A percentile compares a stretch with the other conserved stretches of the same genome.
Evolutionary conservation across 1,140 invertebrate genomes (phyloP).

Genomic region (Leguminivora glycinivorella): DNA sequence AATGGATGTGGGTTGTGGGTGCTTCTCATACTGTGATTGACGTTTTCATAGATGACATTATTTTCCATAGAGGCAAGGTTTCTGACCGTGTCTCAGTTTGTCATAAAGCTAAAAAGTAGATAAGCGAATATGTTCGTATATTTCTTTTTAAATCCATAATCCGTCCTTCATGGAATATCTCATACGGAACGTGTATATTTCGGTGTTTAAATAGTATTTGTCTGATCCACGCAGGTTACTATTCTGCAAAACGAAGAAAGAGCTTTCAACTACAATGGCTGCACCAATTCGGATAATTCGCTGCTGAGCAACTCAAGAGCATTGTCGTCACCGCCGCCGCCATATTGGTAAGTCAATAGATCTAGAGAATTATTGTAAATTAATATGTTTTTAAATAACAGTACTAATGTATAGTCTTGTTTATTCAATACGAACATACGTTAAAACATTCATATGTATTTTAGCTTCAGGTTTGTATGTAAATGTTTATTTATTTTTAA

Average conservation of each 20-base stretch:
- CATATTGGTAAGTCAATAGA: constrained; percentile 64
- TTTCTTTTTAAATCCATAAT: no score
- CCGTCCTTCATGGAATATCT: no score
- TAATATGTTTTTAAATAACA: no score
- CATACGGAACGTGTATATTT: no score
- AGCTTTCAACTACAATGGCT: constrained; percentile 64
- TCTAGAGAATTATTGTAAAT: no score
- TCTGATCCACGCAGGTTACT: constrained; percentile 50
- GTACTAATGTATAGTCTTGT: not conserved
- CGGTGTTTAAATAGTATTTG: not conserved
- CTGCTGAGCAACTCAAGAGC: constrained; percentile 46
- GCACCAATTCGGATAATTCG: constrained; percentile 59
- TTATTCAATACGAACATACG: not conserved
- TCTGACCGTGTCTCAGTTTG: no score
- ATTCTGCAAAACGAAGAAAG: constrained; percentile 66
- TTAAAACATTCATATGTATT: not conserved
- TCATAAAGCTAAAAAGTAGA: no score
- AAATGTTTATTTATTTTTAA: not conserved
- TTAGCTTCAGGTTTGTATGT: not conserved
- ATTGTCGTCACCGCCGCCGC: constrained; percentile 50
- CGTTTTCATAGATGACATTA: no score
- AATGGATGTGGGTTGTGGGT: no score
- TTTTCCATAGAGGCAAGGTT: no score
- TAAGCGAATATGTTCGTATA: no score
- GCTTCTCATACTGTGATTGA: no score